Conservation (phyloP, 2,888 invertebrate genomes). For the Archips crataeganus region DNA sequence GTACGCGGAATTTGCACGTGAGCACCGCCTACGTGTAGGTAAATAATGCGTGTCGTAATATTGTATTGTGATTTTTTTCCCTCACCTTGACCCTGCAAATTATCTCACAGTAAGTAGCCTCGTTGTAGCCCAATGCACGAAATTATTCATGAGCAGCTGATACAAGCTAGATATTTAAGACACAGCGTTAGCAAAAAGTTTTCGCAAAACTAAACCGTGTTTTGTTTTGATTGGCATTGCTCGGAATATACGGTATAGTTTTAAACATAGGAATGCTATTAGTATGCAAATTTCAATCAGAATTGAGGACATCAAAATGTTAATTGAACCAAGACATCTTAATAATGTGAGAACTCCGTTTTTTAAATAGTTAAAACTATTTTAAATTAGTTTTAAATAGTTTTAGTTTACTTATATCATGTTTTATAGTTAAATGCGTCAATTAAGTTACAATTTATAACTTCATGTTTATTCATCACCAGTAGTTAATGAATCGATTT, state of each 20-base stretch:
- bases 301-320: constrained; percentile 1
- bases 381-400: constrained; percentile 5
- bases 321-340: neutral
- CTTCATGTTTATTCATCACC: constrained; percentile 33
- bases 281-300: constrained; percentile 1
- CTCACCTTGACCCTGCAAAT: constrained; percentile 25
- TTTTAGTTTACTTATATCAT: neutral
- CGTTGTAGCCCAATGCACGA: constrained; percentile 11
- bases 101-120: constrained; percentile 12
- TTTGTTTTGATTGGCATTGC: neutral
- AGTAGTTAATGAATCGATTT: constrained; percentile 31
- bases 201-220: neutral
- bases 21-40: constrained; percentile 25
- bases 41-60: constrained; percentile 18
- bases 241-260: neutral
- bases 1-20: constrained; percentile 52
- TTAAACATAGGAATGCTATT: neutral
- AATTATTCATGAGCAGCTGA: neutral
- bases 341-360: constrained; percentile 25
- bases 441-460: neutral
- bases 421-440: neutral
- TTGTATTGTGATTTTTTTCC: constrained; percentile 27
- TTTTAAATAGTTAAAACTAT: no score
- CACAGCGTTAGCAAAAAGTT: neutral
- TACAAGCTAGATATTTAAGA: neutral